Evolutionary conservation across 2,888 invertebrate genomes (phyloP).

Genomic region (Hyalella azteca): DNA sequence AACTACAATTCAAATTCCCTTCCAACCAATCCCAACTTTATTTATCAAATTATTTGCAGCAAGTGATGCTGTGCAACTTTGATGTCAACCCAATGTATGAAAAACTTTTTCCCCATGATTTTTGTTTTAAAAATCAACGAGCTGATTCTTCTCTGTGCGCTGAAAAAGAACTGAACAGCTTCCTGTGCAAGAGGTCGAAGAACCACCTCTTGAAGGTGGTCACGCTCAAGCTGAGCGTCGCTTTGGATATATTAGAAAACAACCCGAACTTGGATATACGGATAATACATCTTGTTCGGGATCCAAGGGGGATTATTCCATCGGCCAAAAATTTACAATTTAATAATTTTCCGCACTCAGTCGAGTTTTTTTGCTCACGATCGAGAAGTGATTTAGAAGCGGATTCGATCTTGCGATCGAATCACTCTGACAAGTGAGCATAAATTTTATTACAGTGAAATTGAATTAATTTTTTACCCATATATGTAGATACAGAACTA

Average conservation of each 20-base stretch:
- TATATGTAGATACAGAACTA: neutral
- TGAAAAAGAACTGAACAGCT: neutral
- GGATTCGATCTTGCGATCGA: neutral
- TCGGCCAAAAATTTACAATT: neutral
- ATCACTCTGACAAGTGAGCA: neutral
- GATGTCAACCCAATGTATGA: neutral
- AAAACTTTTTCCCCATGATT: neutral
- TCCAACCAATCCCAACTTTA: neutral
- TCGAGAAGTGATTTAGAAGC: neutral
- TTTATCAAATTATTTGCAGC: neutral
- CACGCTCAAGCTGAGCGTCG: neutral
- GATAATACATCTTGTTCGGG: neutral
- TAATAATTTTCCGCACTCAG: neutral
- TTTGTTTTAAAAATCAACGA: neutral
- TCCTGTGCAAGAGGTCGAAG: neutral
- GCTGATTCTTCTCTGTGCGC: neutral
- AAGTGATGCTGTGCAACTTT: neutral
- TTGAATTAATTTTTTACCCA: neutral
- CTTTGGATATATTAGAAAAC: neutral
- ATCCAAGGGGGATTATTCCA: neutral
- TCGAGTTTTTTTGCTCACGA: neutral
- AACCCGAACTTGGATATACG: neutral
- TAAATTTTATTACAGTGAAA: too few relatives aligned
- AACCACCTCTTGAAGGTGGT: neutral
- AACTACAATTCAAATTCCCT: neutral